Conservation (phyloP, 2,888 invertebrate species). For the Meandrusa payeni region DNA sequence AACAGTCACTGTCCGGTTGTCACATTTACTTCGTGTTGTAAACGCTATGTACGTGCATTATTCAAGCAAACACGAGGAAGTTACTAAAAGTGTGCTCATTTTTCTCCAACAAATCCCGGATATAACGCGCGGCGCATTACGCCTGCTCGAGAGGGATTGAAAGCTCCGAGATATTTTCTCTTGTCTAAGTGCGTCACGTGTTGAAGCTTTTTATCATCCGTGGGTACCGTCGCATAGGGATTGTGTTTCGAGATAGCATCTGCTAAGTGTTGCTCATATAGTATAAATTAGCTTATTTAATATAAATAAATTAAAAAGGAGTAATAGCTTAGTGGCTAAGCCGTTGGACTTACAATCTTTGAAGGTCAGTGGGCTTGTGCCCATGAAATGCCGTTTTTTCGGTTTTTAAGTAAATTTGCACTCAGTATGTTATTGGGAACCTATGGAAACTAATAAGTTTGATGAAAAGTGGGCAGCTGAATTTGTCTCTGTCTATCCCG, state of each 20-base stretch:
- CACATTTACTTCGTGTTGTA: neutral
- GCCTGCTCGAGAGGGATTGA: conserved; percentile 39
- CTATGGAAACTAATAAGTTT: too few species aligned
- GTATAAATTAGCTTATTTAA: neutral
- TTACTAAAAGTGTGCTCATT: conserved; percentile 17
- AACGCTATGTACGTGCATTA: conserved; percentile 8
- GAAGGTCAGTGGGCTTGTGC: too few species aligned
- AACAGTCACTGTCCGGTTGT: too few species aligned
- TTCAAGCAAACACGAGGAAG: conserved; percentile 8
- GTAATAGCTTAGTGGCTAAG: too few species aligned
- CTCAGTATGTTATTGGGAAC: too few species aligned
- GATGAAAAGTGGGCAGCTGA: too few species aligned
- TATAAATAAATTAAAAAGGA: too few species aligned
- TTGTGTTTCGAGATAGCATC: conserved; percentile 36
- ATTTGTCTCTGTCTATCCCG: too few species aligned
- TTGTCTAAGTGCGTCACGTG: conserved; percentile 61
- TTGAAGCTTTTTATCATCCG: conserved; percentile 66
- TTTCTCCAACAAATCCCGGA: conserved; percentile 15
- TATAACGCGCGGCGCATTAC: conserved; percentile 29
- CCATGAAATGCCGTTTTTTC: too few species aligned
- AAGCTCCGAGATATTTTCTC: conserved; percentile 56
- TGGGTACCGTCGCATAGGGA: conserved; percentile 35
- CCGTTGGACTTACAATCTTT: too few species aligned
- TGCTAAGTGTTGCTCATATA: neutral
- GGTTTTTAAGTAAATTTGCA: too few species aligned